Evolutionary conservation across 1,140 invertebrate species (phyloP), one percentile per base, ranked within the genome.

Genomic region (Anoplolepis gracilipes): DNA sequence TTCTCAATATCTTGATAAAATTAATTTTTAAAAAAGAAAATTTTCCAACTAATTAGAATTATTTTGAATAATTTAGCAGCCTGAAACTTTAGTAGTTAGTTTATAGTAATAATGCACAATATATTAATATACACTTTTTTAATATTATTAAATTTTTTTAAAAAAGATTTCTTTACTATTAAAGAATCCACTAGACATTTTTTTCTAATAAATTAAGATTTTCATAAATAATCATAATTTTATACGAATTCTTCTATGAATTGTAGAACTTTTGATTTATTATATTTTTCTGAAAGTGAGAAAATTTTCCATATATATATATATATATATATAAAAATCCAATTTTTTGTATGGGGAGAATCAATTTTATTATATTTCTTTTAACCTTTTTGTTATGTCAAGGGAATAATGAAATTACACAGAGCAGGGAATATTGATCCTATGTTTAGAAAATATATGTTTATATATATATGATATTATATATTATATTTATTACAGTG

Each of bases 401-500:
- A 65, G 22, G 11, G 25, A 55, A 62, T 46, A 77, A 3, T 62
- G 28, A 62, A 77, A 77, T 77, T 22, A 77, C n/a, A 49, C 13
- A 42, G 57, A 64, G 39, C 22, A 28, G 2, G 55, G 3, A 30
- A 22, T 28, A 64, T 55, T 19, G 62, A 16, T 42, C 5, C 25
- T 73, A 72, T 33, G 22, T 33, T 46, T 77, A 42, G 57, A 61
- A 19, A 16, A 19, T 30, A 64, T 64, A 64, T 30, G 16, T 64
- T 10, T 30, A 13, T 61, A 61, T 22, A 25, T 42, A 46, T 4
- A 46, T 16, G 0, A 25, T 10, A 28, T 8, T 2, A 28, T 2
- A 28, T 19, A 76, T 62, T 62, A 42, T 42, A 76, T 76, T 62
- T 76, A 76, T 76, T 49, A 16, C 36, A 28, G 5, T 76, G 13